phyloP scores from a whole-genome alignment of 2,888 invertebrate species.

The Pandemis cinnamomeana region DNA sequence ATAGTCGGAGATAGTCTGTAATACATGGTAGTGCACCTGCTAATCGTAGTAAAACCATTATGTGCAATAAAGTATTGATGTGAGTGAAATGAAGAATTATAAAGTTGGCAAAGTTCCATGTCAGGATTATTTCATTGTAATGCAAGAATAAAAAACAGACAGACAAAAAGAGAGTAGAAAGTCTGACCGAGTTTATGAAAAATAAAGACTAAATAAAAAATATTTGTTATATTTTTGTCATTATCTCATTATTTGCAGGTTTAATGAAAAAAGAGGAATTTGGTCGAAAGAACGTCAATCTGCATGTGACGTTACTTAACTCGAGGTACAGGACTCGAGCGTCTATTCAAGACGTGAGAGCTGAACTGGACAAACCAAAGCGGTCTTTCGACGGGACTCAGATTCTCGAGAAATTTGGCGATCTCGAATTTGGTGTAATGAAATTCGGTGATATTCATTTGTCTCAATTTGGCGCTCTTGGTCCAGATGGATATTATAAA shows the following conservation, averaged over 20 bases:
- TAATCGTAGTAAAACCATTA: no score
- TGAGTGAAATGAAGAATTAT: no score
- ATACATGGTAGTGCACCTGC: no score
- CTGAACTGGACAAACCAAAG: slow-evolving; percentile 55
- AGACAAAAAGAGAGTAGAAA: no score
- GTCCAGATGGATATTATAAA: slow-evolving; percentile 87
- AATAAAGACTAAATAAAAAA: no score
- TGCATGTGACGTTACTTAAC: slow-evolving; percentile 96
- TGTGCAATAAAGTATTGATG: no score
- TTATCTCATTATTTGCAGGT: slow-evolving; percentile 52
- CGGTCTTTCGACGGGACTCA: slow-evolving; percentile 72
- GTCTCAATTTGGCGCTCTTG: slow-evolving; percentile 85
- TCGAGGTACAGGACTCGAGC: slow-evolving; percentile 69
- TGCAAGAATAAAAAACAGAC: no score
- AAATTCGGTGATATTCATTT: slow-evolving; percentile 88
- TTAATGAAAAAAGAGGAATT: slow-evolving; percentile 63
- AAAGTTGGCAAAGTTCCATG: no score
- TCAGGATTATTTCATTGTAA: no score
- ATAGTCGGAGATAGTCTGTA: no score
- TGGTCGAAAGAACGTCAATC: slow-evolving; percentile 85
- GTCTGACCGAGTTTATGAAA: no score
- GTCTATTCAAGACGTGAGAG: slow-evolving; percentile 45
- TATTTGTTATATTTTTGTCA: no score
- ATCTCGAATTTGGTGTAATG: slow-evolving; percentile 89
- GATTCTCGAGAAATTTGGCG: slow-evolving; percentile 86